Base-by-base conservation (phyloP, 1,140 invertebrate species). In the Bombus haemorrhoidalis region DNA sequence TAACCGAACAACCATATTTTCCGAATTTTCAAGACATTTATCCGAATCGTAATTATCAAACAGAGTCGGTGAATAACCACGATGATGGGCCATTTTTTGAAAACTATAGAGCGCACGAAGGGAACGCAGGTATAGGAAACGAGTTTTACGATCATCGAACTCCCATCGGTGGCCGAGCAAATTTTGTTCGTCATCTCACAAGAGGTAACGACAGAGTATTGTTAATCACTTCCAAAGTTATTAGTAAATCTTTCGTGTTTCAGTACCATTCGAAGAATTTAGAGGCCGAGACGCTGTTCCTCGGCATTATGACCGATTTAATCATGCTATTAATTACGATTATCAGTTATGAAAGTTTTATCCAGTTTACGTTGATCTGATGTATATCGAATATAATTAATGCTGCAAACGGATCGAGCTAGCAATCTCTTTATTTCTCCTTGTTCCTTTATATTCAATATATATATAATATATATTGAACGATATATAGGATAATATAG, bases 1-100 rank as follows among this genome's bases (percentile, higher is more conserved):
- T 68, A n/a, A 62, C 89, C n/a, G 86, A 87, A 18, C 85, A 92
- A 80, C 71, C 82, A 37, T 85, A 92, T 79, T 93, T 93, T 83
- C 93, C 93, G 28, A 89, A 92, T 86, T 93, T 92, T n/a, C 92
- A 89, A 34, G 81, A 91, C 9, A 86, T 93, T 64, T 89, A 94
- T 90, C 93, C 93, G 69, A 92, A 92, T 4, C 90, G 92, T 39
- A 93, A 93, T 64, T 94, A 94, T 88, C 93, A 93, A 79, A 93
- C 92, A 41, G 91, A 93, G 32, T 81, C 92, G 34, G 78, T 92
- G 28, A 82, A 93, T 73, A 32, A 47, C 8, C 92, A 91, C 85
- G 90, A 91, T 39, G 86, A 79, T n/a, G 81, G 92, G 34, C 84
- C 90, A 71, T 77, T 93, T 76, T 86, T 91, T 0, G 87, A 80